Conservation (phyloP, 2,113 vertebrate genomes). For the Elgaria multicarinata region DNA sequence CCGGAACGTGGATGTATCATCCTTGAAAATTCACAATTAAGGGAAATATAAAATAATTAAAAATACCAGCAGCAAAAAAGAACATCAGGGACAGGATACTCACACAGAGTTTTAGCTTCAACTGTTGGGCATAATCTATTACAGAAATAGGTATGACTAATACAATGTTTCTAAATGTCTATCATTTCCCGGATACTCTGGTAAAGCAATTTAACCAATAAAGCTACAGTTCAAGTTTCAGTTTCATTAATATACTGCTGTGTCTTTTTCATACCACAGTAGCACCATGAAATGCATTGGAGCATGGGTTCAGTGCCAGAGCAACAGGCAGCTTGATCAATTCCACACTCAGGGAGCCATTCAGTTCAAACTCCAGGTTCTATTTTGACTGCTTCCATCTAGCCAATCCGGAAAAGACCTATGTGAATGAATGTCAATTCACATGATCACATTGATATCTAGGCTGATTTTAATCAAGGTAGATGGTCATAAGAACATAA, state of each 20-base stretch:
- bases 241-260: not conserved
- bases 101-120: constrained; percentile 10
- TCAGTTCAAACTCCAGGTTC: not conserved
- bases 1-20: constrained; percentile 1
- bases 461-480: not conserved
- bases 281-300: not conserved
- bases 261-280: not conserved
- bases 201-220: constrained; percentile 36
- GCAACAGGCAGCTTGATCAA: not conserved
- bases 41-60: constrained; percentile 21
- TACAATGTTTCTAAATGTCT: constrained; percentile 1
- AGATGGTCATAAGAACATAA: no score
- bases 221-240: not conserved
- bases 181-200: constrained; percentile 8
- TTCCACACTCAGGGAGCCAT: not conserved
- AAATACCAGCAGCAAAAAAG: not conserved
- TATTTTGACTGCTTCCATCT: not conserved
- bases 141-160: constrained; percentile 10
- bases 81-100: not conserved
- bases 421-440: no score
- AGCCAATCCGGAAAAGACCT: not conserved
- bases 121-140: constrained; percentile 27
- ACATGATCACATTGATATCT: not conserved
- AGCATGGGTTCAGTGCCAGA: not conserved
- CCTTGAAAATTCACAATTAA: constrained; percentile 8